Evolutionary conservation across 2,113 vertebrate genomes (phyloP).

Genomic region (Rhineura floridana): DNA sequence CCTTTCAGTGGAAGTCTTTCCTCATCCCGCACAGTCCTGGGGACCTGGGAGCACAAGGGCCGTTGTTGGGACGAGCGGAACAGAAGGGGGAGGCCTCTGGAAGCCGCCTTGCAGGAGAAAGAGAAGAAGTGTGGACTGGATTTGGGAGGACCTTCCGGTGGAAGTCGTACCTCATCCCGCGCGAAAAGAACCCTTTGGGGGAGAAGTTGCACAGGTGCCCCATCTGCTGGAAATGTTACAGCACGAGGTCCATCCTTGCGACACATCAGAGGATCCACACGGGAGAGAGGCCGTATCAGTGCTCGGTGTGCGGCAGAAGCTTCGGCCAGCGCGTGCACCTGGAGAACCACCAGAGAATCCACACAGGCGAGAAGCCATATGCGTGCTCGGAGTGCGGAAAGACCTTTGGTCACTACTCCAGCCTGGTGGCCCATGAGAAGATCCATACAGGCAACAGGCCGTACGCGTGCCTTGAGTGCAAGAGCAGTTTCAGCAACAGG

Average conservation of each 20-base stretch:
- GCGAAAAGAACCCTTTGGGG: background rate
- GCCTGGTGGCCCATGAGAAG: background rate
- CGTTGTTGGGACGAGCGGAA: background rate
- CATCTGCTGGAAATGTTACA: background rate
- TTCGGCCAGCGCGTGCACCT: background rate
- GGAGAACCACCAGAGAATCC: background rate
- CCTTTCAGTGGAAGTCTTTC: background rate
- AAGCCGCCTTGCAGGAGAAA: background rate
- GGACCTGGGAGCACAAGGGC: background rate
- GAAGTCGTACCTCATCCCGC: background rate
- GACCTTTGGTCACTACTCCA: background rate
- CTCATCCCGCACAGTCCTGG: background rate
- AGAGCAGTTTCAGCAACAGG: background rate
- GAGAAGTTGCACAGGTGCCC: background rate
- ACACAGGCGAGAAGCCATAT: background rate
- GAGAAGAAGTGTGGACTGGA: background rate
- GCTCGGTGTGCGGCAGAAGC: background rate
- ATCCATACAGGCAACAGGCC: background rate
- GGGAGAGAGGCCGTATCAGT: background rate
- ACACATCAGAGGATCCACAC: background rate
- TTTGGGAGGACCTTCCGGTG: background rate
- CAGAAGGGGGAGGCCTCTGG: background rate
- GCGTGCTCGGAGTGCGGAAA: background rate
- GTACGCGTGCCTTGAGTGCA: background rate
- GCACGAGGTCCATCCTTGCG: background rate